A percentile compares a stretch with the other conserved stretches of the same genome.
These are phyloP conservation scores for Tricholaema leucomelas DNA, from an alignment of 2,113 vertebrate species.

Conservation along the genomic window DNA sequence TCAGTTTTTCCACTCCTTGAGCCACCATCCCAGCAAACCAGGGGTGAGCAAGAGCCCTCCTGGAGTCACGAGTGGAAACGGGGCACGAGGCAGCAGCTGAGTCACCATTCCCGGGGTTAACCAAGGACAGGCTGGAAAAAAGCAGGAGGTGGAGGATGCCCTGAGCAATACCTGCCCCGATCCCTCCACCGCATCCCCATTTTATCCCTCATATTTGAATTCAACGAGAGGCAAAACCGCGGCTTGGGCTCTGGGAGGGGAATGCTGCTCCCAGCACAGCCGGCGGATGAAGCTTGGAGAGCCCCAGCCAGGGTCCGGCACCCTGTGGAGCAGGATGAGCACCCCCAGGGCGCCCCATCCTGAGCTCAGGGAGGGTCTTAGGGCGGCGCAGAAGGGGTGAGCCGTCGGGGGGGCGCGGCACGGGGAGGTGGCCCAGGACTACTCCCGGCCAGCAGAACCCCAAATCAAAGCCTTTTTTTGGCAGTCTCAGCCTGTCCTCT, in stretches of 20 bases:
- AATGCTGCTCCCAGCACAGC: background rate
- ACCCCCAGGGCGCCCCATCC: background rate
- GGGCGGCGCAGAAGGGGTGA: background rate
- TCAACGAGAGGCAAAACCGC: background rate
- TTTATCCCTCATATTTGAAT: background rate
- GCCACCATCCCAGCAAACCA: accelerated
- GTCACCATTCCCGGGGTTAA: background rate
- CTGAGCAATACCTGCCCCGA: background rate
- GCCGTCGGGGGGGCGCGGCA: background rate
- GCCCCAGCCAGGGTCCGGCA: background rate
- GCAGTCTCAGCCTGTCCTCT: background rate
- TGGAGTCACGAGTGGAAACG: background rate
- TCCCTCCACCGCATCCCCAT: background rate
- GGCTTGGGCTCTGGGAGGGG: background rate
- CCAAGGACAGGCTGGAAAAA: background rate
- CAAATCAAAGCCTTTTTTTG: background rate
- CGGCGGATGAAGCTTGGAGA: background rate
- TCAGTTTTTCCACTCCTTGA: background rate
- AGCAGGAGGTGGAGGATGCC: background rate
- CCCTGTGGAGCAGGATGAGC: background rate
- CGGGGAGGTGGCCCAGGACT: background rate
- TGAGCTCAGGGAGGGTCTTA: background rate
- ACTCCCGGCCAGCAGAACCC: background rate
- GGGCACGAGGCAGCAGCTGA: background rate
- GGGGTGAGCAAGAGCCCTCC: background rate